Conservation (phyloP, 2,113 vertebrate genomes). For the Erythrocebus patas region DNA sequence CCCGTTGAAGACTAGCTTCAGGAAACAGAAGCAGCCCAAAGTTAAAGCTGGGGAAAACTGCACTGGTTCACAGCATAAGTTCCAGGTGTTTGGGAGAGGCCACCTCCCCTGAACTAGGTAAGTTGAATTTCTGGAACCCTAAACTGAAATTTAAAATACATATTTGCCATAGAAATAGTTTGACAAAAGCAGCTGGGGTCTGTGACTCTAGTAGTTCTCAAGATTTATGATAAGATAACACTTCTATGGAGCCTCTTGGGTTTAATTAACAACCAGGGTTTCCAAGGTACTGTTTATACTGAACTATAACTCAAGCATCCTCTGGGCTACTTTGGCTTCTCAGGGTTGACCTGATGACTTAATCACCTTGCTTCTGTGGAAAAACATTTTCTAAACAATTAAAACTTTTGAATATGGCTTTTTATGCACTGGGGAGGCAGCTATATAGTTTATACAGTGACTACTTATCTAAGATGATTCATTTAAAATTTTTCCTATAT, state of each 20-base stretch:
- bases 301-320: not conserved
- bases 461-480: not conserved
- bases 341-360: not conserved
- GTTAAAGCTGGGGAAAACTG: not conserved
- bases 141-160: not conserved
- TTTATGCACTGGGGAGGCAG: not conserved
- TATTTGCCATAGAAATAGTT: not conserved
- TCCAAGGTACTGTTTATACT: not conserved
- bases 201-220: not conserved
- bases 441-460: not conserved
- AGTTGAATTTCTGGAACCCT: not conserved
- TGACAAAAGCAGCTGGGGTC: not conserved
- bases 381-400: conserved; percentile 10
- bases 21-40: not conserved
- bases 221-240: not conserved
- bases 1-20: not conserved
- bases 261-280: not conserved
- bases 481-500: not conserved
- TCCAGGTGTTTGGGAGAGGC: not conserved
- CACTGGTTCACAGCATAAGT: not conserved
- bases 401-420: not conserved
- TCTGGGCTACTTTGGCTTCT: not conserved
- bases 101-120: too few relatives aligned
- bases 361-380: not conserved
- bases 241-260: not conserved